Conservation (phyloP, 2,888 invertebrate genomes). For the Drosophila niveifrons region DNA sequence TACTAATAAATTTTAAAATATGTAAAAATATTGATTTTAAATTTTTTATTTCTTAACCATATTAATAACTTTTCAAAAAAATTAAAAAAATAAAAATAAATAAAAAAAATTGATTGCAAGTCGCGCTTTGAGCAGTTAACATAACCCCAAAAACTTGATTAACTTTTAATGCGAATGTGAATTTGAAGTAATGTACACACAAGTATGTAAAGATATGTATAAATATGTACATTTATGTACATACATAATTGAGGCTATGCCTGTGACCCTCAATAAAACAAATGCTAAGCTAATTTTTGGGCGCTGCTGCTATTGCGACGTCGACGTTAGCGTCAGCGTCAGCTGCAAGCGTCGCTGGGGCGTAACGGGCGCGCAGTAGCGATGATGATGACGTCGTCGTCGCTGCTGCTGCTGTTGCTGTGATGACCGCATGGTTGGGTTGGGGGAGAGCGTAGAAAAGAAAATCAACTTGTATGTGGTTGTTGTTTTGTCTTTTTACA, state of each 20-base stretch:
- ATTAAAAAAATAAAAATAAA: too few species aligned
- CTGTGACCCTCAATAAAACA: conserved; percentile 41
- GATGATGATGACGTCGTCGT: conserved; percentile 67
- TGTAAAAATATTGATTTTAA: too few species aligned
- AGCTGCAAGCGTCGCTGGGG: conserved; percentile 54
- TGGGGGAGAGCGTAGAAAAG: background rate
- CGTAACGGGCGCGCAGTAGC: conserved; percentile 61
- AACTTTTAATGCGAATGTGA: background rate
- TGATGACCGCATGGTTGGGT: conserved; percentile 54
- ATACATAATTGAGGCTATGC: conserved; percentile 24
- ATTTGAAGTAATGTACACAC: background rate
- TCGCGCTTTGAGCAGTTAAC: conserved; percentile 7
- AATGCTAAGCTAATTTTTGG: conserved; percentile 44
- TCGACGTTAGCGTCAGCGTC: conserved; percentile 28
- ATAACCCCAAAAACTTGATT: conserved; percentile 25
- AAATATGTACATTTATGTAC: background rate
- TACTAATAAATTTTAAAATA: too few species aligned
- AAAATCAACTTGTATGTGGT: conserved; percentile 9
- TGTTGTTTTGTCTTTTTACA: conserved; percentile 6
- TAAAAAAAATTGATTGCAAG: conserved; percentile 6
- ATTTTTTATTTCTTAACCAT: too few species aligned
- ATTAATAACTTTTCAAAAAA: too few species aligned
- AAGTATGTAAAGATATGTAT: background rate
- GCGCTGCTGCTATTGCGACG: conserved; percentile 28
- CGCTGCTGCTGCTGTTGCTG: conserved; percentile 32